These are phyloP conservation scores for Cephus runcator DNA, from an alignment of 2,888 invertebrate genomes.

Conservation along the genomic window DNA sequence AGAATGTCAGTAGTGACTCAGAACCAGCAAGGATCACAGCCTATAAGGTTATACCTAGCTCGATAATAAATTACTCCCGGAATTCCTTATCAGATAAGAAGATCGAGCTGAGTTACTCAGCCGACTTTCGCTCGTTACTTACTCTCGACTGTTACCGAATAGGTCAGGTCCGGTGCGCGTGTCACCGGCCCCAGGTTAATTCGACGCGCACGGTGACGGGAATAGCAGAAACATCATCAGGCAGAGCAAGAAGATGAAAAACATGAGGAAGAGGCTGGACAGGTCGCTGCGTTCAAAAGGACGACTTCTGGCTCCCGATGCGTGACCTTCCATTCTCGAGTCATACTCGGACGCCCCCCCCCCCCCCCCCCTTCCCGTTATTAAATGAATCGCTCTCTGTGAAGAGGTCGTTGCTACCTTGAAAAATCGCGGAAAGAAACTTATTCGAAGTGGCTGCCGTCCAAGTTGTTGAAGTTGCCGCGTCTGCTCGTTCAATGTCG, in stretches of 20 bases:
- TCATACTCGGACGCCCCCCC: constrained; percentile 11
- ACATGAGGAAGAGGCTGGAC: background rate
- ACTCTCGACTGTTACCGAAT: constrained; percentile 25
- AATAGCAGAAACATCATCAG: background rate
- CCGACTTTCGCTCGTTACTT: constrained; percentile 49
- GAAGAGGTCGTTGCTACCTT: constrained; percentile 39
- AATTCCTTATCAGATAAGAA: constrained; percentile 22
- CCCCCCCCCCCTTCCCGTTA: constrained; percentile 14
- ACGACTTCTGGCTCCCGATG: constrained; percentile 23
- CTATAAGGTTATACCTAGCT: background rate
- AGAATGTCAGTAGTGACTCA: background rate
- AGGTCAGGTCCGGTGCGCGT: background rate
- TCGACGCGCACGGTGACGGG: constrained; percentile 1
- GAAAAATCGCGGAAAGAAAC: constrained; percentile 12
- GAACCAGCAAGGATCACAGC: background rate
- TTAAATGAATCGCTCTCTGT: constrained; percentile 35
- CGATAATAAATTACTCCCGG: constrained; percentile 52
- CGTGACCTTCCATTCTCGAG: constrained; percentile 25
- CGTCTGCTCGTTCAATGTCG: background rate
- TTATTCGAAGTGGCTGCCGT: background rate
- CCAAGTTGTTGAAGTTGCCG: background rate
- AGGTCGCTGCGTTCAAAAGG: background rate
- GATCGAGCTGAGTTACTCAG: constrained; percentile 31
- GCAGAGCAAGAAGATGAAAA: background rate
- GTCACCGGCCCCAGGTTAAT: background rate